These are phyloP conservation scores for Cotesia glomerata DNA, from an alignment of 1,140 invertebrate genomes.

Conservation along the genomic window DNA sequence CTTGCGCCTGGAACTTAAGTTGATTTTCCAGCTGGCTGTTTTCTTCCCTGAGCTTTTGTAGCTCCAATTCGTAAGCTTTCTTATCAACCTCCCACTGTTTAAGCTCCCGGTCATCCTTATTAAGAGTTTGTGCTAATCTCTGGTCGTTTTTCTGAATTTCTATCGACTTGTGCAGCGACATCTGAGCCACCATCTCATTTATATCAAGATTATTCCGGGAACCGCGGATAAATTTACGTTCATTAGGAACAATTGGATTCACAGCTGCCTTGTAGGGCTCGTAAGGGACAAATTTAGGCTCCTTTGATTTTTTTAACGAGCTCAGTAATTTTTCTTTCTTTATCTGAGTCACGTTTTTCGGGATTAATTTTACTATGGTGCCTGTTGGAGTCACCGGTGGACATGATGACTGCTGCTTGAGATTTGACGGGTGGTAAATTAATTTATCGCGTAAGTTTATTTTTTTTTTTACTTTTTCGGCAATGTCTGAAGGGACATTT, in stretches of 20 bases:
- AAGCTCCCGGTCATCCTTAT: constrained; percentile 34
- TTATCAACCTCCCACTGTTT: constrained; percentile 49
- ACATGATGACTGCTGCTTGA: constrained; percentile 52
- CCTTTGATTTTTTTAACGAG: constrained; percentile 67
- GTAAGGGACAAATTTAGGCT: constrained; percentile 86
- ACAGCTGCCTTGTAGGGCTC: constrained; percentile 88
- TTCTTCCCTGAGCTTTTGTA: constrained; percentile 67
- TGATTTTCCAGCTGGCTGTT: constrained; percentile 73
- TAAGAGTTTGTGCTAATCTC: constrained; percentile 32
- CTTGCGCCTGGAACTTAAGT: constrained; percentile 74
- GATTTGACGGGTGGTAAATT: constrained; percentile 62
- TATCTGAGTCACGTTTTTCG: constrained; percentile 49
- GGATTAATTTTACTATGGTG: constrained; percentile 59
- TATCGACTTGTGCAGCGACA: constrained; percentile 65
- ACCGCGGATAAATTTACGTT: constrained; percentile 61
- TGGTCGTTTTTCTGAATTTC: constrained; percentile 43
- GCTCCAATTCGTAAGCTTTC: constrained; percentile 63
- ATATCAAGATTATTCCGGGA: constrained; percentile 74
- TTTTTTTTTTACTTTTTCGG: constrained; percentile 45
- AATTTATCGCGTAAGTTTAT: constrained; percentile 54
- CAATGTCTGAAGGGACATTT: background rate
- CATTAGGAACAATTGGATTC: constrained; percentile 72
- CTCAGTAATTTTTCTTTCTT: constrained; percentile 56
- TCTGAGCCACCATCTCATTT: constrained; percentile 71
- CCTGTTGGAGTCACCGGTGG: constrained; percentile 59